A percentile compares a stretch with the other conserved stretches of the same genome.
phyloP scores from a whole-genome alignment of 1,140 invertebrate species.

The Euglossa dilemma region DNA sequence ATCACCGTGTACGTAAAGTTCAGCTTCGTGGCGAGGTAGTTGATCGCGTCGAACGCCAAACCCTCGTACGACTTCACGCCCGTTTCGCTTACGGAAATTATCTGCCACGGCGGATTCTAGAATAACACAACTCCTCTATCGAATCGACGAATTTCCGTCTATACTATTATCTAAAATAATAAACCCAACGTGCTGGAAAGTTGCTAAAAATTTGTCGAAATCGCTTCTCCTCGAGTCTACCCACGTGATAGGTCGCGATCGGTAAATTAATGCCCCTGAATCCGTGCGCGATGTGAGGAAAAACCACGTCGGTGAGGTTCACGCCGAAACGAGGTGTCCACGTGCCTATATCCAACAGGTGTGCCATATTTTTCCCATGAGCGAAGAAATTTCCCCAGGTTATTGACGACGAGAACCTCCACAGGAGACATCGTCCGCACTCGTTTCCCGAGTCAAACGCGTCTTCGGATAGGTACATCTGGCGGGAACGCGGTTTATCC shows the following conservation, averaged over 20 bases:
- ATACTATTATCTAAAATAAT: no score
- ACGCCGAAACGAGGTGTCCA: conserved; percentile 89
- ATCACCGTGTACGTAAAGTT: conserved; percentile 89
- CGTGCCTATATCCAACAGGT: conserved; percentile 86
- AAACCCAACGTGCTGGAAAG: neutral
- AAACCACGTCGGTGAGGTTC: conserved; percentile 86
- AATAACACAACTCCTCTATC: neutral
- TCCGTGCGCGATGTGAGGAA: conserved; percentile 90
- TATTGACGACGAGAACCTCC: conserved; percentile 86
- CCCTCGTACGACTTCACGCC: conserved; percentile 85
- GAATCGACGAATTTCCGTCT: neutral
- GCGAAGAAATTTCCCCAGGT: conserved; percentile 85
- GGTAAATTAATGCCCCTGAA: conserved; percentile 89
- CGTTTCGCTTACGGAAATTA: conserved; percentile 84
- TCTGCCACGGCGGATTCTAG: conserved; percentile 94
- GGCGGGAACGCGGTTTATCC: neutral
- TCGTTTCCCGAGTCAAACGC: neutral
- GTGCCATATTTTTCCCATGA: conserved; percentile 57
- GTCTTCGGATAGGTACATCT: conserved; percentile 31
- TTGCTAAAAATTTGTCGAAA: no score
- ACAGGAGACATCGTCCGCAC: conserved; percentile 86
- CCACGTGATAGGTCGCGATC: conserved; percentile 88
- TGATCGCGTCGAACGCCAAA: conserved; percentile 90
- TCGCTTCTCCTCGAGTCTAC: conserved; percentile 56
- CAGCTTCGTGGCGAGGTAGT: conserved; percentile 88